Conservation (phyloP, 2,113 vertebrate genomes). For the Phyllostomus hastatus region DNA sequence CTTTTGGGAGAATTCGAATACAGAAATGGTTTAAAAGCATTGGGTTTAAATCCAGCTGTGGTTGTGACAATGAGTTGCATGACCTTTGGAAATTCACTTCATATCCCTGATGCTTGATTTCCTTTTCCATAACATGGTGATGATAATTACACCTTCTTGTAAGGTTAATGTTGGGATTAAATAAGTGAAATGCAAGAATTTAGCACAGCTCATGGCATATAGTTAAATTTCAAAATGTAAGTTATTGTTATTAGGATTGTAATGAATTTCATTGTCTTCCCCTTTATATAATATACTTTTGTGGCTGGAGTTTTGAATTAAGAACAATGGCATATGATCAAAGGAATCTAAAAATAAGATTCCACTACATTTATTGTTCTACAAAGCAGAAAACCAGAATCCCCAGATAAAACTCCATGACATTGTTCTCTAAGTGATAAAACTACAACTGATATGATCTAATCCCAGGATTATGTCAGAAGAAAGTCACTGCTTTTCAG, state of each 20-base stretch:
- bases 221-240: slow-evolving; percentile 42
- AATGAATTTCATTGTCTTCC: slow-evolving; percentile 54
- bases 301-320: slow-evolving; percentile 40
- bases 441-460: background rate
- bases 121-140: background rate
- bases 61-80: background rate
- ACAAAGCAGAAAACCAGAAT: slow-evolving; percentile 29
- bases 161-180: slow-evolving; percentile 13
- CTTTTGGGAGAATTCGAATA: background rate
- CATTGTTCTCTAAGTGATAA: slow-evolving; percentile 36
- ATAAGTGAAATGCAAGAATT: background rate
- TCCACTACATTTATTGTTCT: slow-evolving; percentile 1
- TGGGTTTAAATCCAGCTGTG: background rate
- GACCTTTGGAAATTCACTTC: background rate
- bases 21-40: background rate
- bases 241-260: slow-evolving; percentile 51
- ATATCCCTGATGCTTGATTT: background rate
- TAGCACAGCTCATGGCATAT: background rate
- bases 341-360: slow-evolving; percentile 58
- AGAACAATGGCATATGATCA: slow-evolving; percentile 51
- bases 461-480: background rate
- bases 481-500: background rate
- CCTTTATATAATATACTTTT: slow-evolving; percentile 50
- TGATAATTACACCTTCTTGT: background rate
- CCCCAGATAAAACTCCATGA: background rate